Conservation (phyloP, 64 coral and sea anemone species). For the Montipora foliosa region DNA sequence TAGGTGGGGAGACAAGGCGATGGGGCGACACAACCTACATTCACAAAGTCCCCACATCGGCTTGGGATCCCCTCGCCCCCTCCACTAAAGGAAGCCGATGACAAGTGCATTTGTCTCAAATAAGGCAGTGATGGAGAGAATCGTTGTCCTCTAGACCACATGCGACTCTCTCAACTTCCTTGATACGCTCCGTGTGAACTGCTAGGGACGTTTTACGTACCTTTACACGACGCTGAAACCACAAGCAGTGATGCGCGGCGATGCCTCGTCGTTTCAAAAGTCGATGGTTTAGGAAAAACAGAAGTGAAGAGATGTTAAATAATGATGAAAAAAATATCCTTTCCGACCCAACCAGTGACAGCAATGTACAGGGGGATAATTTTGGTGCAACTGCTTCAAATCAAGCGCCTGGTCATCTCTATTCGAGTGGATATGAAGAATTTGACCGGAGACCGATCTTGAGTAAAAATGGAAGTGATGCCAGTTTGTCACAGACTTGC, state of each 20-base stretch:
- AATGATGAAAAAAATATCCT: constrained; percentile 7
- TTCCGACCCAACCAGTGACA: constrained; percentile 37
- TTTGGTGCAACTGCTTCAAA: background rate
- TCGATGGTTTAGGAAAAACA: background rate
- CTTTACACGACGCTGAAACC: too few species aligned
- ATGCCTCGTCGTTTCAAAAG: background rate
- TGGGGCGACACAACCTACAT: too few species aligned
- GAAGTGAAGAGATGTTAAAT: background rate
- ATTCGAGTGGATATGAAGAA: constrained; percentile 36
- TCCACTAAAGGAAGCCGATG: too few species aligned
- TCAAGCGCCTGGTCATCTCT: background rate
- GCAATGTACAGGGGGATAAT: background rate
- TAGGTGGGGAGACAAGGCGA: too few species aligned
- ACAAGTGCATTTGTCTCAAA: too few species aligned
- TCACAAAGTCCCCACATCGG: too few species aligned
- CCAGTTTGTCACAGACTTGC: constrained; percentile 45
- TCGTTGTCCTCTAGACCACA: too few species aligned
- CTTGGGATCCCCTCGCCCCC: too few species aligned
- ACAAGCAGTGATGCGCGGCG: background rate
- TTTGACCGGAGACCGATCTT: constrained; percentile 6
- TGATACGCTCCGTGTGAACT: too few species aligned
- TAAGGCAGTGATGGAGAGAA: too few species aligned
- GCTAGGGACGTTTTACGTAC: too few species aligned
- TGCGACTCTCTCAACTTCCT: too few species aligned
- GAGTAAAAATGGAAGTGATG: background rate